Evolutionary conservation across 23 tunicate species (phyloP), one percentile per base, ranked within the genome.

Genomic region (Clavelina lepadiformis): DNA sequence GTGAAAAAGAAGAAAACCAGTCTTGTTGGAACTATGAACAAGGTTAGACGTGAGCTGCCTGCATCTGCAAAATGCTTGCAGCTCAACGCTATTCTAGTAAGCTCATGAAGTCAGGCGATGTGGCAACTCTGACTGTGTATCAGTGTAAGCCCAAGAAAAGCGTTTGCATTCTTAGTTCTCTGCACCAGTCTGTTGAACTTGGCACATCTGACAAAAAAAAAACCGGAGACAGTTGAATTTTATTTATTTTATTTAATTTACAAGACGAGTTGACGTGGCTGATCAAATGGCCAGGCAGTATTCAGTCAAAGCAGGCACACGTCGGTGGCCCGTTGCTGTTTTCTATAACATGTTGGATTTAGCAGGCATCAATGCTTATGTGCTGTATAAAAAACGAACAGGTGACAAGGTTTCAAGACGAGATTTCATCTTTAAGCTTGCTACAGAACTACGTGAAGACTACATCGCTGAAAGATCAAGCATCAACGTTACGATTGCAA

Each of bases 231-330:
- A 11, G 26, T 63, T 15, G 50, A 63, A 63, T 35, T 63, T 35
- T 63, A 34, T 29, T n/a, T n/a, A n/a, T n/a, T n/a, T n/a, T n/a
- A n/a, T n/a, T n/a, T n/a, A n/a, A n/a, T n/a, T n/a, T 37, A 63
- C 68, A 63, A 63, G 28, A 63, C 68, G 36, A 7, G 65, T 63
- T 35, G 68, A 35, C 68, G 50, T 34, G 49, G 50, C 50, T 36
- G 68, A 63, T 37, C 25, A 35, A 63, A 63, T 63, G 26, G 68
- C 68, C 51, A 35, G 50, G 49, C 68, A 19, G 68, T 63, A 63
- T 37, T 63, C 5, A 3, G 3, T 35, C 24, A 36, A 35, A 63
- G 68, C 68, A 28, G 35, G 65, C n/a, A 58, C 65, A n/a, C 35
- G 65, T 58, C 6, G 36, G 36, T 58, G 35, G 7, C 36, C 5